Conservation (phyloP, 2,113 vertebrate genomes). For the Bathybates hornii region DNA sequence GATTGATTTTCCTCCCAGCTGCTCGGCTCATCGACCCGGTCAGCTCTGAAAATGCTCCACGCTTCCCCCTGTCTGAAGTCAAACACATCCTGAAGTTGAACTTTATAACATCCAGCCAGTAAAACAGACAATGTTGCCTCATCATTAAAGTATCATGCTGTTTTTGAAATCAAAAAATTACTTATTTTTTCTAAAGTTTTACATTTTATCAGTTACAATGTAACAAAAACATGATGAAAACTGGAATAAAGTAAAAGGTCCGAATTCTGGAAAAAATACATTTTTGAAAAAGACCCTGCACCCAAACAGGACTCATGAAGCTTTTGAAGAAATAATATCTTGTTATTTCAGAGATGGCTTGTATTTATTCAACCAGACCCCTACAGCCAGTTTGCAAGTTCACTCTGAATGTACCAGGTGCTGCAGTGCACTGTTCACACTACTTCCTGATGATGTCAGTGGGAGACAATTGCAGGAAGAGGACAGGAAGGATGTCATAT, state of each 20-base stretch:
- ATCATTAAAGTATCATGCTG: not conserved
- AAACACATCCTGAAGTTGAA: not conserved
- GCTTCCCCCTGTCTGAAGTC: conserved; percentile 81
- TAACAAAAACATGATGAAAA: not conserved
- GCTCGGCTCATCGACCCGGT: conserved; percentile 91
- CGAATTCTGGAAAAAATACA: not conserved
- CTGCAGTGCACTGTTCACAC: not conserved
- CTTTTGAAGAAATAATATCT: not conserved
- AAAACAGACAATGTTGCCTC: not conserved
- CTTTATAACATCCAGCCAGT: not conserved
- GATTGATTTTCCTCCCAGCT: conserved; percentile 92
- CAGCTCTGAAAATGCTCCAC: conserved; percentile 86
- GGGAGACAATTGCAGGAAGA: conserved; percentile 64
- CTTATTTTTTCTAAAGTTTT: not conserved
- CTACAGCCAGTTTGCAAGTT: not conserved
- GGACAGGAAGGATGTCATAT: conserved; percentile 61
- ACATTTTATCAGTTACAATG: not conserved
- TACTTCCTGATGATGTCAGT: conserved; percentile 60
- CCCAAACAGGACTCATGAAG: not conserved
- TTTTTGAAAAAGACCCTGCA: not conserved
- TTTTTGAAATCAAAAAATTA: not conserved
- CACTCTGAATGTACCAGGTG: conserved; percentile 29
- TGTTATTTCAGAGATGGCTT: not conserved
- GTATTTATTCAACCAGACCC: not conserved
- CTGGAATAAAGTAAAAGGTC: not conserved